Evolutionary conservation across 2,888 invertebrate genomes (phyloP), one percentile per base, ranked within the genome.

Genomic region (Nipponacmea schrenckii): DNA sequence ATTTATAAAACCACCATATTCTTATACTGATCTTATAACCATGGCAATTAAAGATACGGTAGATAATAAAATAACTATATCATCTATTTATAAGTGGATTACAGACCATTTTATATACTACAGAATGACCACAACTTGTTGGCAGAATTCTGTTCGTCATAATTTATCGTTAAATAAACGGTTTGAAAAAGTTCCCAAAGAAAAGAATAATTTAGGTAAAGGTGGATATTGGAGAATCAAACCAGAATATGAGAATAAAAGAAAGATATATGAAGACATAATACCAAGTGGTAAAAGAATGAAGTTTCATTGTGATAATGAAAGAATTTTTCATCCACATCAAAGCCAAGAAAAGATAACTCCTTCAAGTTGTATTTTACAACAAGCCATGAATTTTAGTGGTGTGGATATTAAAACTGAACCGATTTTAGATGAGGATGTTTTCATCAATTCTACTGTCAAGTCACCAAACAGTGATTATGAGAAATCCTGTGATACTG

Each of bases 151-250:
- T 4, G 98, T 98, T 0, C 92, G 98, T 80, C 98, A 98, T 89
- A 98, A 98, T 91, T 91, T 98, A 80, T 97, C 97, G 80, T 90
- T 98, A 82, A 98, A 98, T 90, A 98, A 98, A 90, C 98, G 98
- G 90, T 98, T 98, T 89, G 97, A 97, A 86, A 98, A 98, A 90
- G 97, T 98, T 12, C 24, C 56, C 24, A 20, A 24, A 56, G 20
- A 24, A 15, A 20, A 20, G 20, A 56, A 56, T 56, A 24, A 56
- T 24, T 20, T 24, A 20, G 56, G 56, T 15, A 56, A 56, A 56
- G 56, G 56, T 56, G 56, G 56, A 56, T 56, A 56, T 56, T 56
- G 56, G 56, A 24, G 56, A 56, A 56, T 56, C 20, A 56, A 56
- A 56, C 24, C 56, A 24, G 56, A 56, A 56, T 20, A 20, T n/a